Evolutionary conservation across 2,888 invertebrate species (phyloP), one percentile per base, ranked within the genome.

Genomic region (Leptinotarsa juncta): DNA sequence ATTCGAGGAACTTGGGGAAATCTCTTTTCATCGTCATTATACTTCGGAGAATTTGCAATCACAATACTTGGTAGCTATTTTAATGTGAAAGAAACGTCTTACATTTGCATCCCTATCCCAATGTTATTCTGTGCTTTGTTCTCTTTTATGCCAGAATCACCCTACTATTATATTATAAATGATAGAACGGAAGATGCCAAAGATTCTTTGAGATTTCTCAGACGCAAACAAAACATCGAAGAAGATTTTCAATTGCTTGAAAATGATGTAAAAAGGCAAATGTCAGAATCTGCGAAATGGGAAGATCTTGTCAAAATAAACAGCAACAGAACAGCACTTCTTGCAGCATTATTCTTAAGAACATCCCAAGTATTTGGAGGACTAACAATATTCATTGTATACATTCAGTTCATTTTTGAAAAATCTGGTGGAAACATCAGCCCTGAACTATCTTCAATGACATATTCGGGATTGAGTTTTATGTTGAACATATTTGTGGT

Each of bases 81-180:
- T 68, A 18, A 78, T 20, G 89, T 91, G 86, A 83, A 84, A 77
- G 86, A 85, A 32, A 87, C 91, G 77, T 91, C 91, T 72, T 87
- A 87, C 72, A 89, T 91, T 84, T 91, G 91, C 83, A 87, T 91
- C 79, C 84, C 90, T 77, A 87, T 92, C 71, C 91, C 92, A 14
- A 85, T 92, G 57, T 80, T 90, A 53, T 91, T 92, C 82, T 85
- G 92, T 42, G 68, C 91, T 23, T 87, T 89, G 23, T 91, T 93
- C 84, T n/a, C 85, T 65, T 91, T 90, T 82, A 88, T 93, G 83
- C 93, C 93, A n/a, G 94, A 94, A 88, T 80, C 82, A 5, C 86
- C 85, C 0, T 85, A 85, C 69, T 85, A 77, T 68, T 78, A 78
- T 15, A 62, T 84, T 7, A 84, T 82, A 78, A 82, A 83, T 69